These are phyloP conservation scores for Lagorchestes hirsutus DNA, from an alignment of 2,797 vertebrate genomes.

Conservation along the genomic window DNA sequence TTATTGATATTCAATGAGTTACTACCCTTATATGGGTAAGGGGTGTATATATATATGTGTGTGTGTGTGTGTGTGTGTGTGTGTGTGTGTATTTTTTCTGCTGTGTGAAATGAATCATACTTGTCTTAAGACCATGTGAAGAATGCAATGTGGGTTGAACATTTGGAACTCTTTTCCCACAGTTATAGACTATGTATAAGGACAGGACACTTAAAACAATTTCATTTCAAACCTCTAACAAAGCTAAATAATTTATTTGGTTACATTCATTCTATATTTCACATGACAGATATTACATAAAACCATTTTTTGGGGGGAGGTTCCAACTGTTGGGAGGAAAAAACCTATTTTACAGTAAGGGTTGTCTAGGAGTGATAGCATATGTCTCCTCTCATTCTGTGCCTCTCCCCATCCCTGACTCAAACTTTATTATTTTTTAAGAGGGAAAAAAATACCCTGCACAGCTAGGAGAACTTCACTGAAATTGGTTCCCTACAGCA, in stretches of 20 bases:
- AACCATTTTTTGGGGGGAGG: constrained; percentile 35
- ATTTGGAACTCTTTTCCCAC: background rate
- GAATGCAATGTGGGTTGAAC: constrained; percentile 60
- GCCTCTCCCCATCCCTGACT: background rate
- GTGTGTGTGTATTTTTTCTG: constrained; percentile 37
- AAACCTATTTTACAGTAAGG: constrained; percentile 36
- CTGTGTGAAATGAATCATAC: constrained; percentile 50
- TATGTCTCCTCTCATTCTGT: background rate
- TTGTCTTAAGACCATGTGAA: constrained; percentile 61
- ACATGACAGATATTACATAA: constrained; percentile 54
- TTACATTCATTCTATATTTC: constrained; percentile 54
- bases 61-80: too few relatives aligned
- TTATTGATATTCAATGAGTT: constrained; percentile 62
- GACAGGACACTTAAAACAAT: constrained; percentile 16
- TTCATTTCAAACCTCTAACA: constrained; percentile 64
- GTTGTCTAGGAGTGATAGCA: background rate
- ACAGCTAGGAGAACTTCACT: constrained; percentile 31
- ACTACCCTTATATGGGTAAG: constrained; percentile 17
- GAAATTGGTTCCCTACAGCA: constrained; percentile 55
- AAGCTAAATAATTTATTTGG: constrained; percentile 48
- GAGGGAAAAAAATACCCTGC: background rate
- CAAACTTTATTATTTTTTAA: background rate
- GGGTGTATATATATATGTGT: background rate
- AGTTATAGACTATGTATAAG: constrained; percentile 4
- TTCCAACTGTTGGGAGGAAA: background rate